phyloP scores from a whole-genome alignment of 2,888 invertebrate species.

The Laspeyria flexula region DNA sequence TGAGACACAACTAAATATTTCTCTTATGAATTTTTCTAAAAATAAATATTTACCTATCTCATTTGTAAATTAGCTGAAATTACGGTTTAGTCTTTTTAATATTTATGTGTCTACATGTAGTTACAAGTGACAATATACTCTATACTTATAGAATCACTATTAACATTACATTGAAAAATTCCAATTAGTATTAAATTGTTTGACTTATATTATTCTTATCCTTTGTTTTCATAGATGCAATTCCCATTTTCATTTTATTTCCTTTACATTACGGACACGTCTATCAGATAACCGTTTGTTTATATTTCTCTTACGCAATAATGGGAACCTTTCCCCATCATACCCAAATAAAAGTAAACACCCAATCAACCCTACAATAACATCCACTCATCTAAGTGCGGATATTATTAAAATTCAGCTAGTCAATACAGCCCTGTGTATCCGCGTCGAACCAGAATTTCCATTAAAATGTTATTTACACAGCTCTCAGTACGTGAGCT shows the following conservation, averaged over 20 bases:
- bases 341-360: constrained; percentile 13
- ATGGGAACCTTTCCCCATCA: neutral
- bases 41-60: too few species aligned
- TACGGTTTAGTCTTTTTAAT: too few species aligned
- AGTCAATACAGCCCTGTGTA: constrained; percentile 43
- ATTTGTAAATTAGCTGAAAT: too few species aligned
- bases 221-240: neutral
- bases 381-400: constrained; percentile 24
- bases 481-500: constrained; percentile 67
- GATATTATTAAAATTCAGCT: constrained; percentile 37
- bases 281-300: neutral
- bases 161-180: too few species aligned
- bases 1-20: too few species aligned
- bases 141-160: too few species aligned
- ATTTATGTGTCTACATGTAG: too few species aligned
- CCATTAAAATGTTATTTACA: constrained; percentile 80
- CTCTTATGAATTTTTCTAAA: too few species aligned
- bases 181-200: too few species aligned
- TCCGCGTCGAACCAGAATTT: constrained; percentile 67
- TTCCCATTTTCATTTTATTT: neutral
- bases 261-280: neutral
- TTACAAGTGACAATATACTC: too few species aligned
- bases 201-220: neutral
- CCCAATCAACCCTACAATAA: constrained; percentile 14
- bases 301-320: neutral